Percentiles rank a stretch among this genome's conserved stretches.
phyloP scores from a whole-genome alignment of 2,797 vertebrate genomes.

The Catharus ustulatus region DNA sequence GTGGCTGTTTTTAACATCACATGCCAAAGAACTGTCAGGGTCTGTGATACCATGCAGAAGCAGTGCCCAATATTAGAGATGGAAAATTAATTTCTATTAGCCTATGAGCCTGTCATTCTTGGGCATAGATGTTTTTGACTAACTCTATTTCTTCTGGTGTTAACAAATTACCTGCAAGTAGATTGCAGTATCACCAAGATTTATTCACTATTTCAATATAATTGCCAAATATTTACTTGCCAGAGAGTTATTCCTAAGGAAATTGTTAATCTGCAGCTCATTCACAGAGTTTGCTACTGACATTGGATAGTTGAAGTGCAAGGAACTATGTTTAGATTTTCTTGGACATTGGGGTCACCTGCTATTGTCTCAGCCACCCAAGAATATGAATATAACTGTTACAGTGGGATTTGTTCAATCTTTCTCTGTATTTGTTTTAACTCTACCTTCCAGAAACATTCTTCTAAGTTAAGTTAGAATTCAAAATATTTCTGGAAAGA shows the following conservation, averaged over 20 bases:
- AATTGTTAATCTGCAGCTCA: not conserved
- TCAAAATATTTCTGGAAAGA: not conserved
- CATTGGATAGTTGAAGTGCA: not conserved
- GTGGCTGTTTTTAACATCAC: not conserved
- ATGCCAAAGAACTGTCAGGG: constrained; percentile 30
- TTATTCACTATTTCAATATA: constrained; percentile 4
- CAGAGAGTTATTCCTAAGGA: constrained; percentile 22
- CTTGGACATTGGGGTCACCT: not conserved
- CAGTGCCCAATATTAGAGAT: constrained; percentile 14
- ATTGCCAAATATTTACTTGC: constrained; percentile 47
- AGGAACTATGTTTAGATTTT: not conserved
- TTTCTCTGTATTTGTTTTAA: not conserved
- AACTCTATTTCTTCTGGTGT: constrained; percentile 14
- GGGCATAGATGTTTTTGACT: not conserved
- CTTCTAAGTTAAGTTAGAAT: not conserved
- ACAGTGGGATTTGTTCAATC: not conserved
- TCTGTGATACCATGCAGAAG: not conserved
- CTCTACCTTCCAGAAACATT: not conserved
- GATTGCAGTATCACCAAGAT: not conserved
- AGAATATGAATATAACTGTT: not conserved
- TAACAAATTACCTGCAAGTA: constrained; percentile 13
- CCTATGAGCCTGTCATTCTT: constrained; percentile 11
- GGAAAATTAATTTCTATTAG: constrained; percentile 42
- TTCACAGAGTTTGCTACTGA: not conserved
- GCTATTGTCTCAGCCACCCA: not conserved